These are phyloP conservation scores for Drosophila ananassae DNA, from an alignment of 1,140 invertebrate genomes.

Conservation along the genomic window DNA sequence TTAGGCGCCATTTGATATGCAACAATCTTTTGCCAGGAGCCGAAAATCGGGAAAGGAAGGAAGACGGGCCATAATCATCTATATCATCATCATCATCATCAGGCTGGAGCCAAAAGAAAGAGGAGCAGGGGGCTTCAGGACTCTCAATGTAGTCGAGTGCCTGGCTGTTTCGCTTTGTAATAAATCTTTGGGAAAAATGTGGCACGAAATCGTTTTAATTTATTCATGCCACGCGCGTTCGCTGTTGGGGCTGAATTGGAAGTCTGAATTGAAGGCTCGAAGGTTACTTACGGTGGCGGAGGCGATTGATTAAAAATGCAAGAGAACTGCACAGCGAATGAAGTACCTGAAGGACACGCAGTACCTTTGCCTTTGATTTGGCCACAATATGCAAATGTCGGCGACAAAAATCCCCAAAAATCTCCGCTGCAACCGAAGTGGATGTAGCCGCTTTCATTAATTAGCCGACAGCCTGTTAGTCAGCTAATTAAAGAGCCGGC, in stretches of 20 bases:
- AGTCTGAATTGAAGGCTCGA: slow-evolving; percentile 14
- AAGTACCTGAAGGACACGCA: slow-evolving; percentile 25
- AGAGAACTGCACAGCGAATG: slow-evolving; percentile 54
- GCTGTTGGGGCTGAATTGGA: slow-evolving; percentile 24
- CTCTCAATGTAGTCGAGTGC: slow-evolving; percentile 2
- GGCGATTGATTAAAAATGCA: slow-evolving; percentile 73
- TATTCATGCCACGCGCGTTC: slow-evolving; percentile 73
- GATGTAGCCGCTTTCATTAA: slow-evolving; percentile 48
- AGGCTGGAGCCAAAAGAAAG: neutral
- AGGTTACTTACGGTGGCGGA: neutral
- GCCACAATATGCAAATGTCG: slow-evolving; percentile 58
- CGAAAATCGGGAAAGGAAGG: slow-evolving; percentile 19
- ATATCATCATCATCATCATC: slow-evolving; percentile 33
- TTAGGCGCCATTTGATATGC: slow-evolving; percentile 77
- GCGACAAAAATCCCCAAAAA: slow-evolving; percentile 18
- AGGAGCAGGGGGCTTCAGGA: neutral
- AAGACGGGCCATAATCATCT: slow-evolving; percentile 58
- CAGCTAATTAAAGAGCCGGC: slow-evolving; percentile 61
- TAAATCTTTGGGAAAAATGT: slow-evolving; percentile 69
- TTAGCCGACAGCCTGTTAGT: slow-evolving; percentile 57
- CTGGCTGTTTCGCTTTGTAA: slow-evolving; percentile 47
- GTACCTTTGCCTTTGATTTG: slow-evolving; percentile 21
- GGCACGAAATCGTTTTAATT: slow-evolving; percentile 71
- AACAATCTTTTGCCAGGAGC: slow-evolving; percentile 69
- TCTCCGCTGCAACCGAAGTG: slow-evolving; percentile 7